A percentile compares a stretch with the other conserved stretches of the same genome.
Conservation (phyloP, 2,113 vertebrate species). For the Manacus vitellinus region DNA sequence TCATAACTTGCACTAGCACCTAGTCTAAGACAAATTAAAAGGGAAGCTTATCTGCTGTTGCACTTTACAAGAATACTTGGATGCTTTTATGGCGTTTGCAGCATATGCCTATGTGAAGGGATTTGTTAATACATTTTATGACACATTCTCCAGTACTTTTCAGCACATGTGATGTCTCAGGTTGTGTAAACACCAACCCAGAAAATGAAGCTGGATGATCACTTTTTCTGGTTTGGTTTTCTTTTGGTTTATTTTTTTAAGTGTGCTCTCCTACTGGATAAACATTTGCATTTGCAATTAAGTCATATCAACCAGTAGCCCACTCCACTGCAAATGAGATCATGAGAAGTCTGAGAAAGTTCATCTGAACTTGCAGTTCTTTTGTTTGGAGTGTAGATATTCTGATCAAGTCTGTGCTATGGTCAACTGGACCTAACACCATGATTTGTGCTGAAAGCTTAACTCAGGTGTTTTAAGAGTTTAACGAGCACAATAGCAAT, state of each 20-base stretch:
- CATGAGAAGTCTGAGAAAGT: background rate
- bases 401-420: background rate
- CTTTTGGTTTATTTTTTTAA: background rate
- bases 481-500: background rate
- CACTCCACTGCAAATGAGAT: background rate
- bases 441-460: background rate
- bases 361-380: background rate
- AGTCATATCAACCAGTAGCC: background rate
- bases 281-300: background rate
- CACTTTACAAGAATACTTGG: background rate
- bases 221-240: background rate
- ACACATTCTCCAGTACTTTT: background rate
- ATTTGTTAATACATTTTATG: background rate
- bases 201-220: background rate
- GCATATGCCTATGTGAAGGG: background rate
- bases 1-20: constrained; percentile 6
- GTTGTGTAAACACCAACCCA: background rate
- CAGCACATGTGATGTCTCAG: background rate
- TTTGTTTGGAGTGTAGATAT: constrained; percentile 16
- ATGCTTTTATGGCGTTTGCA: background rate
- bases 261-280: background rate
- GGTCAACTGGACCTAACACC: background rate
- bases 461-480: background rate
- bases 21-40: constrained; percentile 17
- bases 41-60: background rate